phyloP scores from a whole-genome alignment of 2,888 invertebrate genomes.

The Eumerus sabulonum region DNA sequence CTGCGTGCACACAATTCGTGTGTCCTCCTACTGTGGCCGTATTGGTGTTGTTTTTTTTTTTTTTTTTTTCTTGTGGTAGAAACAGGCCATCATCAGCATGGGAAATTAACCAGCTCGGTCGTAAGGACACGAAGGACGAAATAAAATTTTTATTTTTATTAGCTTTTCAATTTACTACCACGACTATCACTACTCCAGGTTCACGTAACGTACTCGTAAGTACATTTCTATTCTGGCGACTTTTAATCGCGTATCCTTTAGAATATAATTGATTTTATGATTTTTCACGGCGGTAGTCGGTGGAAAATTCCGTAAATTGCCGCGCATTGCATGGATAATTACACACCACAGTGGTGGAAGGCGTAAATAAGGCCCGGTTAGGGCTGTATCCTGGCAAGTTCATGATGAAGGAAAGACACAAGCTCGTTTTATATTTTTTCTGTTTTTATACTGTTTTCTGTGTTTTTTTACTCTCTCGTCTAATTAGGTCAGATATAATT shows the following conservation, averaged over 20 bases:
- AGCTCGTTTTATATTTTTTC: no score
- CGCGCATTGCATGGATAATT: constrained; percentile 5
- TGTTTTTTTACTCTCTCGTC: constrained; percentile 20
- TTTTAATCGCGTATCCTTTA: constrained; percentile 46
- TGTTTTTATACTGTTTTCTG: no score
- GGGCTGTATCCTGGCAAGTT: no score
- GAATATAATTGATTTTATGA: constrained; percentile 64
- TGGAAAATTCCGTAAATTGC: constrained; percentile 6
- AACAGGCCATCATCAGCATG: no score
- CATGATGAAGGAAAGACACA: no score
- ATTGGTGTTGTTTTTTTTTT: no score
- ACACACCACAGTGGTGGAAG: background rate
- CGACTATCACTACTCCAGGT: constrained; percentile 6
- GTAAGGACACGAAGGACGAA: constrained; percentile 11
- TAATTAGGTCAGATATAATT: constrained; percentile 49
- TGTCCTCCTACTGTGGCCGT: background rate
- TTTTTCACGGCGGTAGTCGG: constrained; percentile 17
- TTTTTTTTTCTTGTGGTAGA: no score
- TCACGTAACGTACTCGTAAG: no score
- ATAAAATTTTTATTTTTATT: constrained; percentile 61
- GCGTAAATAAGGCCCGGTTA: background rate
- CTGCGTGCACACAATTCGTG: constrained; percentile 60
- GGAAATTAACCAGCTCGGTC: background rate
- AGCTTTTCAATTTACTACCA: constrained; percentile 61
- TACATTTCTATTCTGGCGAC: constrained; percentile 17